phyloP scores from a whole-genome alignment of 2,113 vertebrate species.

The Blennius ocellaris region DNA sequence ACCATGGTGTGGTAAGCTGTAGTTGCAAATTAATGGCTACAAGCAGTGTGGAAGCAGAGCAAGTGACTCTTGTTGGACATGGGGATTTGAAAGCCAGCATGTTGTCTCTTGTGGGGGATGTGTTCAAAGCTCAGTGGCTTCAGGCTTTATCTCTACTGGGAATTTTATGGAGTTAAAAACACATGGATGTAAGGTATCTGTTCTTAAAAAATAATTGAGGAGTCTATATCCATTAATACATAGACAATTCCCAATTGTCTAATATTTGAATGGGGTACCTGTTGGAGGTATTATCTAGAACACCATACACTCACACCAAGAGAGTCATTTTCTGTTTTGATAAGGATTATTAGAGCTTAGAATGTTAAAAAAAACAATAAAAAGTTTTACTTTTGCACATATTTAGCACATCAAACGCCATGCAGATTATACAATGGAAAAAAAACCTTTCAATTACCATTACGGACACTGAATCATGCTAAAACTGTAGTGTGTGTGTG shows the following conservation, averaged over 20 bases:
- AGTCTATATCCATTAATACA: too few relatives aligned
- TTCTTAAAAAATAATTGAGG: too few relatives aligned
- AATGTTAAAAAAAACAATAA: background rate
- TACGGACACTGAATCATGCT: background rate
- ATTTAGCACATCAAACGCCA: background rate
- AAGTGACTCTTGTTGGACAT: constrained; percentile 59
- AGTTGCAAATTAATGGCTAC: constrained; percentile 60
- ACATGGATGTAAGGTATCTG: too few relatives aligned
- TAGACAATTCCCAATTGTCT: too few relatives aligned
- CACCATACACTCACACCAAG: background rate
- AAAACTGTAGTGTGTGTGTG: background rate
- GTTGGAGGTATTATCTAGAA: constrained; percentile 6
- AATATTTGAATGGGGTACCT: background rate
- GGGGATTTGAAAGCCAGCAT: constrained; percentile 68
- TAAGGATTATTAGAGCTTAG: background rate
- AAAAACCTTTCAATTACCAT: background rate
- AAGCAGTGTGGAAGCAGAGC: constrained; percentile 50
- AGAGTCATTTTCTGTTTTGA: background rate
- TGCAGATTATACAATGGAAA: background rate
- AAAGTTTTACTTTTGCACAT: background rate
- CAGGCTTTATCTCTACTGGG: constrained; percentile 55
- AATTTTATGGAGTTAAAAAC: constrained; percentile 37
- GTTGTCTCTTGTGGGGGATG: constrained; percentile 56
- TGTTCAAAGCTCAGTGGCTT: constrained; percentile 62
- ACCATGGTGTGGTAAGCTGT: constrained; percentile 36